Base-by-base conservation (phyloP, 1,140 invertebrate species). In the Laupala kohalensis region DNA sequence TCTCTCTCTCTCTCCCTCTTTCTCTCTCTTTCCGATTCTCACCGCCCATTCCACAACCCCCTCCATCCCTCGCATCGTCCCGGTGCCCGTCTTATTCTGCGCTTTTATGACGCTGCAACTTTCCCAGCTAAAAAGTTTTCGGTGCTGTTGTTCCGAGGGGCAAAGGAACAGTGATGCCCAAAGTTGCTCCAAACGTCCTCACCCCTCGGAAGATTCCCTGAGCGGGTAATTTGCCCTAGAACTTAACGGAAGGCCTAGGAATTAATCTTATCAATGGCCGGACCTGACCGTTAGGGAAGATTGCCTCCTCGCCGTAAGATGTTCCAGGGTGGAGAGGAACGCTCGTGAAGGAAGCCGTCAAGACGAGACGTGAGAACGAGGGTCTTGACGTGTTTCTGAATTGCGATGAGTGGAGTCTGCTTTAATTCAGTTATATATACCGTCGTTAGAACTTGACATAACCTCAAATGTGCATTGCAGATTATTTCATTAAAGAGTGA, bases 101-200 rank as follows among this genome's bases (percentile, higher is more conserved):
- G 4, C 26, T 70, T 70, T 63, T 70, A 64, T 70, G 69, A 64
- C 37, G 69, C 9, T 70, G 29, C 24, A 70, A 70, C 53, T 70
- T 64, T 25, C 37, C 15, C 15, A 53, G 37, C 37, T 53, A 53
- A 53, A 53, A 53, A 53, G 37, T 53, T 53, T 53, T 53, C 37
- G 37, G 37, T 19, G 19, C 37, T 53, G 37, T 53, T 53, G 37
- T 53, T 53, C 37, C 37, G 37, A 9, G n/a, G n/a, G n/a, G n/a
- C 37, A 9, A 0, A 19, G 19, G 37, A 53, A 53, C 37, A 53
- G 37, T 53, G 37, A 53, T 53, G 37, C 37, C 37, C 37, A 53
- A 53, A 53, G 37, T 53, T 53, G 37, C 19, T 53, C 37, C 37
- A 19, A 53, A 19, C 37, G 37, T 2, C 9, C n/a, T n/a, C 37